Evolutionary conservation across 2,113 vertebrate species (phyloP).

Genomic region (Alces alces): DNA sequence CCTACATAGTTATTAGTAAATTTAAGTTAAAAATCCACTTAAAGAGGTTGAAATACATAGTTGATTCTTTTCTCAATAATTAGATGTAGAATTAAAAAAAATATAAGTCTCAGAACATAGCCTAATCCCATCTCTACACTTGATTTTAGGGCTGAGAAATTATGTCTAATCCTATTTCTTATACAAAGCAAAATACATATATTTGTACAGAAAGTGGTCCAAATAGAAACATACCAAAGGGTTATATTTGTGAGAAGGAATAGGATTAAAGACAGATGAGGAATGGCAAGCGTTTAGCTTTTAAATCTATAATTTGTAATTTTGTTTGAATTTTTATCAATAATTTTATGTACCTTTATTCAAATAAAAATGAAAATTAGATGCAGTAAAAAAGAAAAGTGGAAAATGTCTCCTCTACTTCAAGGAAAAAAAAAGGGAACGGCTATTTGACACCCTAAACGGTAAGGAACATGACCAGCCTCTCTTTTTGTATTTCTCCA

Average conservation of each 20-base stretch:
- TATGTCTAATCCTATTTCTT: background rate
- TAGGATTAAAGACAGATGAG: background rate
- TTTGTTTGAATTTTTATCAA: conserved; percentile 10
- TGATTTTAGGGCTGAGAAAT: background rate
- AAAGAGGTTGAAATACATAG: background rate
- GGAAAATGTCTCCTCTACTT: background rate
- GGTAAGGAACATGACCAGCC: background rate
- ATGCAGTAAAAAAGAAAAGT: background rate
- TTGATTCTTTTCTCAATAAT: background rate
- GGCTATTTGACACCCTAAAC: background rate
- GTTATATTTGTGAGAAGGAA: background rate
- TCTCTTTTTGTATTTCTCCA: background rate
- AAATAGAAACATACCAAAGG: background rate
- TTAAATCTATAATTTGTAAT: background rate
- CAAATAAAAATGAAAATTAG: background rate
- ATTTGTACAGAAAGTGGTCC: background rate
- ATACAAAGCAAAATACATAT: background rate
- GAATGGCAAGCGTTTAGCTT: background rate
- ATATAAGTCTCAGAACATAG: background rate
- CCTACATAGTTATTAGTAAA: background rate
- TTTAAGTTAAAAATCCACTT: background rate
- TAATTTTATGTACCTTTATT: background rate
- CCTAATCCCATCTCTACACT: background rate
- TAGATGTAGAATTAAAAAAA: conserved; percentile 7
- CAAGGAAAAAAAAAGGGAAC: background rate